Conservation (phyloP, 37 sponge, comb jelly and placozoan species). For the Crambe crambe region DNA sequence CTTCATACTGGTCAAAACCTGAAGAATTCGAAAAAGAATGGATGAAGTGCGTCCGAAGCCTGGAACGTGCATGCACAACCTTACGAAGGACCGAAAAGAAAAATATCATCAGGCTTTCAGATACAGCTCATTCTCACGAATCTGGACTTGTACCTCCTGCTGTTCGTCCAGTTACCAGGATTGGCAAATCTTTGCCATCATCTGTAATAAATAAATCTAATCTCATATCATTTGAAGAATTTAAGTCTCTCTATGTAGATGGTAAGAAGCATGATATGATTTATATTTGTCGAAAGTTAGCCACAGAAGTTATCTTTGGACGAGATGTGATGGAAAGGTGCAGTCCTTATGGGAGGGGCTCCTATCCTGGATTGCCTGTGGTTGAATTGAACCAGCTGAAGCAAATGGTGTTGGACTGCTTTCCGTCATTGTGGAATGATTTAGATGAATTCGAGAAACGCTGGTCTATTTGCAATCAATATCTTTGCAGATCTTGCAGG, state of each 20-base stretch:
- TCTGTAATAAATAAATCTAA: not conserved
- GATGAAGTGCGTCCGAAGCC: not conserved
- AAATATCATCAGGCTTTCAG: not conserved
- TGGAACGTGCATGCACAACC: not conserved
- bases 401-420: not conserved
- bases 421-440: not conserved
- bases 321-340: not conserved
- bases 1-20: not conserved
- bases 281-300: not conserved
- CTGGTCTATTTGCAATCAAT: not conserved
- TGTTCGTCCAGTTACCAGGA: not conserved
- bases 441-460: not conserved
- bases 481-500: too few species aligned
- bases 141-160: not conserved
- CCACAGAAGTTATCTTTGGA: not conserved
- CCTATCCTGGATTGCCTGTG: not conserved
- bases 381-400: not conserved
- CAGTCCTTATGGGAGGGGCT: not conserved
- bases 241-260: too few species aligned
- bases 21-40: not conserved
- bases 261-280: not conserved
- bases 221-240: too few species aligned
- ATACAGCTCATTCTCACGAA: not conserved
- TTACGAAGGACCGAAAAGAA: not conserved
- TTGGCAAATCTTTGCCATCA: not conserved